Conservation (phyloP, 2,797 vertebrate genomes). For the Melanotaenia parkinsoni region DNA sequence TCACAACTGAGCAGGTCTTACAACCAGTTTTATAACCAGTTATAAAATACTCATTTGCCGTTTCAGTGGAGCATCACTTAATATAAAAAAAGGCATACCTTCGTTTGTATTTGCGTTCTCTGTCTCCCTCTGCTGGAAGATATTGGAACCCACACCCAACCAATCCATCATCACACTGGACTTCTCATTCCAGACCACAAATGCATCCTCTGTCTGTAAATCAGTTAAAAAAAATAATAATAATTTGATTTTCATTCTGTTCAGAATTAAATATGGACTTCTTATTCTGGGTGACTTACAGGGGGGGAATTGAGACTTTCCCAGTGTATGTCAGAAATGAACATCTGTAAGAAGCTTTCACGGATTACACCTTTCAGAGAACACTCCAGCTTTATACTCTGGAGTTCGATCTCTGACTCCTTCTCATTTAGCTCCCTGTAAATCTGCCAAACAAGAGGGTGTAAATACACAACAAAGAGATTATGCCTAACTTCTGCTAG, state of each 20-base stretch:
- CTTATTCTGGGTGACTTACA: slow-evolving; percentile 61
- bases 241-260: not conserved
- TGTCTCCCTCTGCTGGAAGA: slow-evolving; percentile 75
- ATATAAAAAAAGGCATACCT: slow-evolving; percentile 72
- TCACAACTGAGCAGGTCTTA: not conserved
- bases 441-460: slow-evolving; percentile 74
- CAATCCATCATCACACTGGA: slow-evolving; percentile 87
- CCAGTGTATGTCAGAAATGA: slow-evolving; percentile 85
- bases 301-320: slow-evolving; percentile 68
- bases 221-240: slow-evolving; percentile 6
- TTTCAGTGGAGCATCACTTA: not conserved
- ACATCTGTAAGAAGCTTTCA: slow-evolving; percentile 76
- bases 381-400: slow-evolving; percentile 79
- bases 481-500: not conserved
- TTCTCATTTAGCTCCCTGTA: slow-evolving; percentile 71
- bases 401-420: slow-evolving; percentile 69
- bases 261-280: not conserved
- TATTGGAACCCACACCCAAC: slow-evolving; percentile 84
- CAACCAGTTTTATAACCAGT: not conserved
- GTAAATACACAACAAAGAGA: not conserved
- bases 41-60: not conserved
- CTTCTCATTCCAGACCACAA: slow-evolving; percentile 38
- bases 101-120: slow-evolving; percentile 56
- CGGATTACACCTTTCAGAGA: slow-evolving; percentile 82
- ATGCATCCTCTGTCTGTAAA: slow-evolving; percentile 73